phyloP scores from a whole-genome alignment of 2,888 invertebrate species.

The Galerucella calmariensis region DNA sequence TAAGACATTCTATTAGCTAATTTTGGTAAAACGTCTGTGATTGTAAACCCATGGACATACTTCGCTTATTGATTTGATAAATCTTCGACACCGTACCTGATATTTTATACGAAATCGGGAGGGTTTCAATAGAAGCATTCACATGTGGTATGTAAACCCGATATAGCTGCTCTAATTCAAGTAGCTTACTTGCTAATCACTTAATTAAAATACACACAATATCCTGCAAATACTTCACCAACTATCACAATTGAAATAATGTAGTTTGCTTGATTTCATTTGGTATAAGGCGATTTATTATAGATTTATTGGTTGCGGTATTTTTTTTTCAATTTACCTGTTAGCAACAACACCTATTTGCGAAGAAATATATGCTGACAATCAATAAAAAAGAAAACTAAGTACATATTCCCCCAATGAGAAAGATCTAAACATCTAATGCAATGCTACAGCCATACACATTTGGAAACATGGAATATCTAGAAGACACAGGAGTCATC shows the following conservation, averaged over 20 bases:
- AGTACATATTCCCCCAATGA: no score
- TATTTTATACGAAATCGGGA: neutral
- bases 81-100: neutral
- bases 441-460: no score
- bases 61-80: neutral
- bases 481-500: no score
- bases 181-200: neutral
- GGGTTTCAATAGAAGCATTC: neutral
- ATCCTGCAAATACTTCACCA: neutral
- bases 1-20: neutral
- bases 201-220: neutral
- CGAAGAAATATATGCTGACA: no score
- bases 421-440: no score
- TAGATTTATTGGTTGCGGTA: no score
- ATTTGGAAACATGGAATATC: no score
- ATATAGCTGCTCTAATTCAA: neutral
- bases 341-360: no score
- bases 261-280: neutral
- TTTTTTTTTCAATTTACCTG: no score
- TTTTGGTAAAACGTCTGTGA: neutral
- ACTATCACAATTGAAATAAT: neutral
- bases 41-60: neutral
- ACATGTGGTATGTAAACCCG: neutral
- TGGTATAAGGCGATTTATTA: neutral
- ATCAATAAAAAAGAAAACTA: no score